Conservation (phyloP, 1,140 invertebrate species). For the Scylla paramamosain region DNA sequence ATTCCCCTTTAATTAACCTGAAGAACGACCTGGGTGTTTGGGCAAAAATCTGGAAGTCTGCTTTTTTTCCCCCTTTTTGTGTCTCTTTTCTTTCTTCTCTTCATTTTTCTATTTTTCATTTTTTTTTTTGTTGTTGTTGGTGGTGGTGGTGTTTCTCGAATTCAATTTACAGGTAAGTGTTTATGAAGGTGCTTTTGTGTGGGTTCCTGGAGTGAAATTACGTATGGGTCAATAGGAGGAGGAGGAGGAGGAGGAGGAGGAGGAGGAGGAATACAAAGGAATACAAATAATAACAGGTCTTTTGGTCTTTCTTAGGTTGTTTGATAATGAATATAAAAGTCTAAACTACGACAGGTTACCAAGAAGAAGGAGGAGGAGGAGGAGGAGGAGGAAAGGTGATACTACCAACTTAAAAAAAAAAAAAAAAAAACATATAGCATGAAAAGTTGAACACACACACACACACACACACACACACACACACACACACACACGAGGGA, state of each 20-base stretch:
- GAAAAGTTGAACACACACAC: conserved; percentile 12
- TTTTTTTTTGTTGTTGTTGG: neutral
- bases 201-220: too few species aligned
- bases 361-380: neutral
- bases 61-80: neutral
- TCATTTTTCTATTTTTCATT: neutral
- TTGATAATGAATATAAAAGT: too few species aligned
- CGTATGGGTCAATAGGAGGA: too few species aligned
- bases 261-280: too few species aligned
- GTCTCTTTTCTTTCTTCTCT: neutral
- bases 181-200: too few species aligned
- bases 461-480: conserved; percentile 42
- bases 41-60: neutral
- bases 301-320: too few species aligned
- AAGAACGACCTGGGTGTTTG: neutral
- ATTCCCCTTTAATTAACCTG: neutral
- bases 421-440: neutral
- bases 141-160: neutral
- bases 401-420: neutral
- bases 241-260: too few species aligned
- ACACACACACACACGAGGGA: conserved; percentile 14
- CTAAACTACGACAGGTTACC: too few species aligned
- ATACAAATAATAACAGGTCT: too few species aligned
- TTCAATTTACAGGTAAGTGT: too few species aligned
- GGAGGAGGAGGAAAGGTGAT: neutral